Conservation (phyloP, 2,113 vertebrate species). For the Aplodontia rufa region DNA sequence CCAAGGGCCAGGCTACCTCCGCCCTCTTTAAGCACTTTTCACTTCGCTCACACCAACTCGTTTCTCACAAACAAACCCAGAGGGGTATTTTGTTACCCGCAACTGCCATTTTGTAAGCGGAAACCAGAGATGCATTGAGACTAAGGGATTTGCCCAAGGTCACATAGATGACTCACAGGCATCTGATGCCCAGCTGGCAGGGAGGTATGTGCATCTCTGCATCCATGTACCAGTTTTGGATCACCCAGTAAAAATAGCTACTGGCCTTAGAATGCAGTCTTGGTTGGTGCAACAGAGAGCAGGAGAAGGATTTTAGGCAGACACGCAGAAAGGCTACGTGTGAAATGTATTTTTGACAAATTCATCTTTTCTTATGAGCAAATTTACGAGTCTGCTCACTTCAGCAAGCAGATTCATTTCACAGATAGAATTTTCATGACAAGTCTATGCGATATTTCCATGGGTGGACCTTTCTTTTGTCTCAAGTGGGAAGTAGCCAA, state of each 20-base stretch:
- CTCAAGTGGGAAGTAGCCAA: background rate
- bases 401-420: background rate
- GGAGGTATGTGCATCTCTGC: background rate
- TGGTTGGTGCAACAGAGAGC: background rate
- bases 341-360: slow-evolving; percentile 48
- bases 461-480: background rate
- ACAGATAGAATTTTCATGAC: slow-evolving; percentile 21
- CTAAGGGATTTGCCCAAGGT: background rate
- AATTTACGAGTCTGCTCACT: slow-evolving; percentile 14
- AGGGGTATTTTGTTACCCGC: background rate
- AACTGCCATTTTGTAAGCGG: background rate
- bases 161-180: background rate
- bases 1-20: background rate
- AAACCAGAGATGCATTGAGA: background rate
- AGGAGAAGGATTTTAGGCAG: background rate
- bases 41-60: background rate
- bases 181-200: background rate
- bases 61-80: background rate
- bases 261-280: background rate
- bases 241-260: background rate
- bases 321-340: background rate
- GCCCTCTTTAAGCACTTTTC: background rate
- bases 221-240: background rate
- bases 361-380: slow-evolving; percentile 40
- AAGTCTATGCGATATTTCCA: background rate